Percentiles rank a stretch among this genome's conserved stretches.
Evolutionary conservation across 2,888 invertebrate species (phyloP).

Genomic region (Xestia sexstrigata): DNA sequence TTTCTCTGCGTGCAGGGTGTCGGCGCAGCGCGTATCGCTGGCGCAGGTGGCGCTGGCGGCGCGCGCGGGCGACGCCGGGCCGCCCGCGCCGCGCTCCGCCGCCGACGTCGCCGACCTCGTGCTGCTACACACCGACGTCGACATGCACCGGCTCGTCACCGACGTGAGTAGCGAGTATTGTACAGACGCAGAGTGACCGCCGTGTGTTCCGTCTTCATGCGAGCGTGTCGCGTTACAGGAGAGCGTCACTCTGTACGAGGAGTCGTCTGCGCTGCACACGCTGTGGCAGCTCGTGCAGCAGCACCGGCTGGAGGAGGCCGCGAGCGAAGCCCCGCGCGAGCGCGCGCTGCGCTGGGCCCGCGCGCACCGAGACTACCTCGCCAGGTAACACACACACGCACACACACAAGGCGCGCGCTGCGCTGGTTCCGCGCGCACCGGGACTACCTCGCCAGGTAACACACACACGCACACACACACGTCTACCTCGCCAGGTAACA

Average conservation of each 20-base stretch:
- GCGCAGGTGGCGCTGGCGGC: conserved; percentile 37
- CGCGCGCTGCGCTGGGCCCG: conserved; percentile 51
- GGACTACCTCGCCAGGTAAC: conserved; percentile 43
- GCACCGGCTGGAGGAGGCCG: conserved; percentile 39
- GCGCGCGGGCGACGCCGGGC: conserved; percentile 50
- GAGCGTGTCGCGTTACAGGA: conserved; percentile 12
- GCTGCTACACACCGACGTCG: conserved; percentile 52
- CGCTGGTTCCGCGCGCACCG: conserved; percentile 52
- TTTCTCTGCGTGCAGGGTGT: conserved; percentile 42
- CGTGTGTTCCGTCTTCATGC: not conserved
- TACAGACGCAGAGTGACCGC: not conserved
- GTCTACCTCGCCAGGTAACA: conserved; percentile 17
- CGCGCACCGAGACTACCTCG: conserved; percentile 36
- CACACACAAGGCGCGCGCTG: conserved; percentile 18
- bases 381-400: conserved; percentile 21
- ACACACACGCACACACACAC: not conserved
- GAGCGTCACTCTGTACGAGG: conserved; percentile 39
- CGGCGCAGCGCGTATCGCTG: conserved; percentile 51
- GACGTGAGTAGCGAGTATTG: conserved; percentile 35
- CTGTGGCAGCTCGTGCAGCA: conserved; percentile 68
- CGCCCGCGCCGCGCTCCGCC: conserved; percentile 1
- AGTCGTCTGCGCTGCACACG: conserved; percentile 61
- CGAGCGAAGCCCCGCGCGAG: not conserved
- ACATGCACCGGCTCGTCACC: conserved; percentile 33
- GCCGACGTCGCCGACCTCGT: conserved; percentile 49